Evolutionary conservation across 2,797 vertebrate genomes (phyloP).

Genomic region (Calcarius lapponicus): DNA sequence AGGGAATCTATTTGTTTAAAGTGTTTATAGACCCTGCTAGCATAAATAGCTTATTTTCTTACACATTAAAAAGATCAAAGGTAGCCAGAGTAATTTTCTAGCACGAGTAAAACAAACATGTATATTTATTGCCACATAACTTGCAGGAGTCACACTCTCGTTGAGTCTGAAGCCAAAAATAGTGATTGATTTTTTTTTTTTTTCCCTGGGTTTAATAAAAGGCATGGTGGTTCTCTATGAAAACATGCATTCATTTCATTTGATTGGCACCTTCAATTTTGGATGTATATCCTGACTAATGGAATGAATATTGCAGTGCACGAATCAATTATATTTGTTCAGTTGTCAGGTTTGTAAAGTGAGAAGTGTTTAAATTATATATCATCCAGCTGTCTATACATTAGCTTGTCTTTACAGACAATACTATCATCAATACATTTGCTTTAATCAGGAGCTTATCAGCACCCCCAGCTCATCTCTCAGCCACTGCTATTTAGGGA

Average conservation of each 20-base stretch:
- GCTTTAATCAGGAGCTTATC: slow-evolving; percentile 48
- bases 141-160: not conserved
- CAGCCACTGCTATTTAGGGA: slow-evolving; percentile 15
- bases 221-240: slow-evolving; percentile 28
- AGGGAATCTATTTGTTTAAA: slow-evolving; percentile 46
- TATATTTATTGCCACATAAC: slow-evolving; percentile 28
- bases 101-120: not conserved
- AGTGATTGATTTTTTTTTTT: slow-evolving; percentile 39
- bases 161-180: slow-evolving; percentile 29
- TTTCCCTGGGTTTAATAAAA: slow-evolving; percentile 57
- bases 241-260: slow-evolving; percentile 59
- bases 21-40: not conserved
- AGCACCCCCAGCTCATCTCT: not conserved
- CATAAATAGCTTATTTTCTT: slow-evolving; percentile 57
- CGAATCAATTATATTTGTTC: slow-evolving; percentile 69
- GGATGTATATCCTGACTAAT: slow-evolving; percentile 61
- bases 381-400: slow-evolving; percentile 31
- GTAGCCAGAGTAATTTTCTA: slow-evolving; percentile 40
- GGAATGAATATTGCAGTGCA: slow-evolving; percentile 60
- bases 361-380: slow-evolving; percentile 55
- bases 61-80: slow-evolving; percentile 51
- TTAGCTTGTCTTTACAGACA: slow-evolving; percentile 10
- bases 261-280: slow-evolving; percentile 75
- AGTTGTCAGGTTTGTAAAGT: slow-evolving; percentile 63
- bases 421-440: not conserved